phyloP scores from a whole-genome alignment of 2,888 invertebrate genomes.

The Lobophora halterata region DNA sequence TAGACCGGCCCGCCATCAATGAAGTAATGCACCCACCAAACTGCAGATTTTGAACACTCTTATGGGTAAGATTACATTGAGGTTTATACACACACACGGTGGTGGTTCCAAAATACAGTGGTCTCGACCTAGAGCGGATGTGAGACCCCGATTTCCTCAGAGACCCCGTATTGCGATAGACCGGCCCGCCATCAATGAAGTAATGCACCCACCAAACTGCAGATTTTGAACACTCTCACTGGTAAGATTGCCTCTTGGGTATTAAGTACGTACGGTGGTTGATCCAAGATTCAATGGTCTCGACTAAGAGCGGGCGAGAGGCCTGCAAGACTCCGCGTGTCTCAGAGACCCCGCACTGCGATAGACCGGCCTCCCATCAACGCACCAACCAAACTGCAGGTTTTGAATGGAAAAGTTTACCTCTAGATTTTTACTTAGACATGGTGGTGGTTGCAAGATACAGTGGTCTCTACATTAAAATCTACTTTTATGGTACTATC shows the following conservation, averaged over 20 bases:
- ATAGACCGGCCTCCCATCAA: constrained; percentile 40
- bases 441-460: neutral
- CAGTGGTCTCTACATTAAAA: too few relatives aligned
- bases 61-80: constrained; percentile 47
- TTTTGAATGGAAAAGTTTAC: constrained; percentile 59
- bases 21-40: constrained; percentile 49
- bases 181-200: constrained; percentile 38
- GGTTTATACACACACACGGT: neutral
- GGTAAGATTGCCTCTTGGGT: constrained; percentile 39
- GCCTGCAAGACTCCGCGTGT: constrained; percentile 41
- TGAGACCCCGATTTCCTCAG: constrained; percentile 37
- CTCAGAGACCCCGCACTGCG: constrained; percentile 57
- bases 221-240: constrained; percentile 67
- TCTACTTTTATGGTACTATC: too few relatives aligned
- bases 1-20: constrained; percentile 41
- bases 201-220: constrained; percentile 53
- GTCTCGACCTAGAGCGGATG: too few relatives aligned
- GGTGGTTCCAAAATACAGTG: too few relatives aligned
- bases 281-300: too few relatives aligned
- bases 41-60: constrained; percentile 64
- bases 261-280: neutral
- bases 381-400: constrained; percentile 55
- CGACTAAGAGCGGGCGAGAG: too few relatives aligned
- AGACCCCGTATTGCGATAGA: constrained; percentile 60
- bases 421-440: neutral